A percentile compares a stretch with the other conserved stretches of the same genome.
phyloP scores from a whole-genome alignment of 92 coral and sea anemone species.

The Micromussa lordhowensis region DNA sequence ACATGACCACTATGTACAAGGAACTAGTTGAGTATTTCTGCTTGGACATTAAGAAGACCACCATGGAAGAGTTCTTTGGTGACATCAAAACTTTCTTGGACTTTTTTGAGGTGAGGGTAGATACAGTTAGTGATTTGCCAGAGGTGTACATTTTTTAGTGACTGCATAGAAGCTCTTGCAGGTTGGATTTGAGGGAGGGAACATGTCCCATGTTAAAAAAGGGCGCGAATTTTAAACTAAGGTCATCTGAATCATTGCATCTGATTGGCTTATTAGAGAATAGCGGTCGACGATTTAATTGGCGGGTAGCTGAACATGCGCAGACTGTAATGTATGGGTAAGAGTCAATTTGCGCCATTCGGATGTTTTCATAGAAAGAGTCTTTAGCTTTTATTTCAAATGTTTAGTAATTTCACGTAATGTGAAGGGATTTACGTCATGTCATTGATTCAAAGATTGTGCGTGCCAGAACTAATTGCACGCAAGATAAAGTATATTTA shows the following conservation, averaged over 20 bases:
- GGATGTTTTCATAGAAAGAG: not conserved
- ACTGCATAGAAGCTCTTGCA: not conserved
- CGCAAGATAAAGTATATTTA: too few relatives aligned
- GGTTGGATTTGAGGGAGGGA: not conserved
- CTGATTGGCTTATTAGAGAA: not conserved
- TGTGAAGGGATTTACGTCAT: too few relatives aligned
- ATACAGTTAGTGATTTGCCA: not conserved
- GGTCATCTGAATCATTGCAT: not conserved
- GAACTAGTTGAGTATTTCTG: conserved; percentile 92
- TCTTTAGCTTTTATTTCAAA: not conserved
- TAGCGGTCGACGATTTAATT: not conserved
- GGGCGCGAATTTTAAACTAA: not conserved
- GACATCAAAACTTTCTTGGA: conserved; percentile 88
- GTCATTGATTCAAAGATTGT: too few relatives aligned
- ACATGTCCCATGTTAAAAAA: not conserved
- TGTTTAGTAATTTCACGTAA: too few relatives aligned
- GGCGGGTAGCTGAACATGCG: too few relatives aligned
- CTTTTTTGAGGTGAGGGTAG: conserved; percentile 69
- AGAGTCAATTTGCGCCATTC: not conserved
- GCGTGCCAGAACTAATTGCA: not conserved
- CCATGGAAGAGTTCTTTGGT: conserved; percentile 98
- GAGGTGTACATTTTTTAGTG: not conserved
- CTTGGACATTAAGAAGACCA: conserved; percentile 90
- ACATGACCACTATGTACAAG: conserved; percentile 96
- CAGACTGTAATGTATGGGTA: not conserved